Percentiles rank a stretch among this genome's conserved stretches.
Conservation (phyloP, 2,797 vertebrate species). For the Oreochromis mossambicus region DNA sequence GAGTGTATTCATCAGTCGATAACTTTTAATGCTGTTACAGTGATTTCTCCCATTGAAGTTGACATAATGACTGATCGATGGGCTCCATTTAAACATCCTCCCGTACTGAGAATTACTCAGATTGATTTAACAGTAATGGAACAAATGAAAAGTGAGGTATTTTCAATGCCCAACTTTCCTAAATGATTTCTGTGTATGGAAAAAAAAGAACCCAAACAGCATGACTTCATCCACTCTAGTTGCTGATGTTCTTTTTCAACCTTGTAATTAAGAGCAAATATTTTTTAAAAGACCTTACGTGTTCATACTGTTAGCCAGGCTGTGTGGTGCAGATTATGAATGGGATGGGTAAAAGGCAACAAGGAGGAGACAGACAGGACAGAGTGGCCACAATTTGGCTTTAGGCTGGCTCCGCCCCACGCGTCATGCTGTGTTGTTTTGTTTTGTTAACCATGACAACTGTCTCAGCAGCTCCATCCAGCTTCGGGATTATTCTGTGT, state of each 20-base stretch:
- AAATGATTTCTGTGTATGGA: conserved; percentile 35
- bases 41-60: conserved; percentile 6
- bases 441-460: conserved; percentile 79
- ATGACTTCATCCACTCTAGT: conserved; percentile 63
- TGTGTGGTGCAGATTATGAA: conserved; percentile 52
- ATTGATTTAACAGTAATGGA: conserved; percentile 69
- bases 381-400: conserved; percentile 39
- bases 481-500: conserved; percentile 56
- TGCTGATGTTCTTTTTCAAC: conserved; percentile 61
- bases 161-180: conserved; percentile 73
- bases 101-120: conserved; percentile 50
- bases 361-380: conserved; percentile 7
- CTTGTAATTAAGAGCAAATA: conserved; percentile 68
- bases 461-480: conserved; percentile 49
- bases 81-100: conserved; percentile 35
- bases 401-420: conserved; percentile 48
- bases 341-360: conserved; percentile 44
- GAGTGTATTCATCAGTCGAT: not conserved
- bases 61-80: conserved; percentile 59
- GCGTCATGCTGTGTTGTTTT: conserved; percentile 70
- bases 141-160: conserved; percentile 69
- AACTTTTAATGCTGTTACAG: not conserved
- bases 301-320: conserved; percentile 32
- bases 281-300: conserved; percentile 34
- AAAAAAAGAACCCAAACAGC: conserved; percentile 49